phyloP scores from a whole-genome alignment of 23 tunicate species.

The Phallusia fumigata region DNA sequence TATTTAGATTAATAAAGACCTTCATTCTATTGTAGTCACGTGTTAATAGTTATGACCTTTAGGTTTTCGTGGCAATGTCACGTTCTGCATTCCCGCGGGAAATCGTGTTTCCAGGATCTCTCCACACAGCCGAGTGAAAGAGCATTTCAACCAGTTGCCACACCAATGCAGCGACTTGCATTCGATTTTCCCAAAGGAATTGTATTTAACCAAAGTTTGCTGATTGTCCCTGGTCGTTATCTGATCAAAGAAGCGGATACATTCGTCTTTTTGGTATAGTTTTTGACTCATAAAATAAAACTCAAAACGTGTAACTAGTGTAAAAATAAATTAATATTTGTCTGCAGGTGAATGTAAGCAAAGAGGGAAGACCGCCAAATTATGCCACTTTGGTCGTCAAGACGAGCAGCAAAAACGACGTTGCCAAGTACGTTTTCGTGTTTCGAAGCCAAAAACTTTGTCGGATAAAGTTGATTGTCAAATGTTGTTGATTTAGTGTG shows the following conservation, averaged over 20 bases:
- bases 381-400: neutral
- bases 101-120: conserved; percentile 20
- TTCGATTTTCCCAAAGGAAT: conserved; percentile 21
- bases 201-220: neutral
- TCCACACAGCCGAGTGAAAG: neutral
- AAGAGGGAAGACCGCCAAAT: neutral
- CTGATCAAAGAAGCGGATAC: neutral
- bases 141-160: neutral
- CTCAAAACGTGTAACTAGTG: neutral
- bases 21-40: too few species aligned
- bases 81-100: conserved; percentile 26
- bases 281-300: too few species aligned
- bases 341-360: neutral
- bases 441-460: neutral
- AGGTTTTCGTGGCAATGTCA: conserved; percentile 58
- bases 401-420: neutral
- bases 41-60: neutral
- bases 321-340: neutral
- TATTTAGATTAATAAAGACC: too few species aligned
- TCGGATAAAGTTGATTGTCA: neutral
- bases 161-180: conserved; percentile 2
- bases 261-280: conserved; percentile 36
- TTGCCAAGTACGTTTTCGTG: neutral
- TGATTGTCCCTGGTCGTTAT: conserved; percentile 17
- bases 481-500: conserved; percentile 15